Percentiles rank a stretch among this genome's conserved stretches.
These are phyloP conservation scores for Neoascia interrupta DNA, from an alignment of 2,888 invertebrate genomes.

Conservation along the genomic window DNA sequence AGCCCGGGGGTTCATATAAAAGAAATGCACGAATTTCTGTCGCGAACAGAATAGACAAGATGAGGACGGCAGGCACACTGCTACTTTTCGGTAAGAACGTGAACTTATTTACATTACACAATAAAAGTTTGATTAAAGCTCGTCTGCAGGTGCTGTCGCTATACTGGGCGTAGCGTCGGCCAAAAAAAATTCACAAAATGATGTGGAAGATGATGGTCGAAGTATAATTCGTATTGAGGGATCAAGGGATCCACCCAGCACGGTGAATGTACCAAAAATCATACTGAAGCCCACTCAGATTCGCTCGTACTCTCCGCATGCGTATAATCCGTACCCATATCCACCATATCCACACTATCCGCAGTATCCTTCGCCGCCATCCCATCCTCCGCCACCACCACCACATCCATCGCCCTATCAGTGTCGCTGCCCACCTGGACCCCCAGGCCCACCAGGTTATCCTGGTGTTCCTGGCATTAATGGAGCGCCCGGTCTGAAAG, in stretches of 20 bases:
- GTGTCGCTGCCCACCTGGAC: constrained; percentile 19
- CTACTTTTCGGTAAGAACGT: constrained; percentile 32
- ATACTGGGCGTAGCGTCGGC: background rate
- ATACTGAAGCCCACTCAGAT: constrained; percentile 7
- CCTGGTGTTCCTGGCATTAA: constrained; percentile 75
- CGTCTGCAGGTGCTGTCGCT: constrained; percentile 5
- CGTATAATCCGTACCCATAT: too few relatives aligned
- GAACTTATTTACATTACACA: too few relatives aligned
- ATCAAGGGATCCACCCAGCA: background rate
- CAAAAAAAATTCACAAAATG: background rate
- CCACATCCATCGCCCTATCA: background rate
- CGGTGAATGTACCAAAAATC: constrained; percentile 15
- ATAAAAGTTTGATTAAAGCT: background rate
- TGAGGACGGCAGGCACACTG: constrained; percentile 34
- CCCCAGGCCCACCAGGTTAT: constrained; percentile 81
- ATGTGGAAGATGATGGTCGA: too few relatives aligned
- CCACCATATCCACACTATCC: constrained; percentile 4
- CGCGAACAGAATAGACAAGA: constrained; percentile 38
- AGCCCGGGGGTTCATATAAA: constrained; percentile 31
- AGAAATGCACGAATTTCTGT: constrained; percentile 1
- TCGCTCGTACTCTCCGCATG: too few relatives aligned
- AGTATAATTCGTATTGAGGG: constrained; percentile 16
- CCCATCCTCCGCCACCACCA: background rate
- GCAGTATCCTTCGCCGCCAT: background rate
- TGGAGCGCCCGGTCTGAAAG: constrained; percentile 18